Evolutionary conservation across 2,113 vertebrate genomes (phyloP).

Genomic region (Zosterops japonicus): DNA sequence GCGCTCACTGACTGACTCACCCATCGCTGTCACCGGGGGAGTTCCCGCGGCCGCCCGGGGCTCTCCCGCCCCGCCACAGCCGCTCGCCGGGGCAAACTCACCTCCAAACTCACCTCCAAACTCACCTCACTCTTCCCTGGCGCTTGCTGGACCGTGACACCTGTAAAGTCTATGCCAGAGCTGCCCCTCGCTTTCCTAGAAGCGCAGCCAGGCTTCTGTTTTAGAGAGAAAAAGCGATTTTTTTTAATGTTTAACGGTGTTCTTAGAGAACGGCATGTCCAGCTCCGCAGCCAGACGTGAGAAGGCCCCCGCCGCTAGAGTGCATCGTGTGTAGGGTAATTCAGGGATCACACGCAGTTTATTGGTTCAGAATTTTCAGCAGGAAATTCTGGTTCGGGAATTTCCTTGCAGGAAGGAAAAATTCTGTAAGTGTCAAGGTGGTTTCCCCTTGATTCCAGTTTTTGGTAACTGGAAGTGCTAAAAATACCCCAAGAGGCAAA

Average conservation of each 20-base stretch:
- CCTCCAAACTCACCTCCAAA: rapidly evolving
- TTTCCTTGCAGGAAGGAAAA: neutral
- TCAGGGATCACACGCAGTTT: rapidly evolving
- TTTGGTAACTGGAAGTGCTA: neutral
- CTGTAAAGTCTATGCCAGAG: neutral
- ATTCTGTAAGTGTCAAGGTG: neutral
- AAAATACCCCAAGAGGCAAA: neutral
- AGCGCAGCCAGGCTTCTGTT: neutral
- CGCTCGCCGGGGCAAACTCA: rapidly evolving
- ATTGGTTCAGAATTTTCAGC: neutral
- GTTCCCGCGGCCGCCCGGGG: neutral
- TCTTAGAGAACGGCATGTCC: neutral
- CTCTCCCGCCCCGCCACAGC: neutral
- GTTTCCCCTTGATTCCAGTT: neutral
- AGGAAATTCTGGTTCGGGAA: neutral
- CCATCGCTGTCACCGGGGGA: neutral
- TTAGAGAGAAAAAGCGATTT: neutral
- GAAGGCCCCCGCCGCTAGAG: neutral
- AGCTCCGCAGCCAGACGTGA: rapidly evolving
- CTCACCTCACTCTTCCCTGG: neutral
- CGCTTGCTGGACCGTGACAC: rapidly evolving
- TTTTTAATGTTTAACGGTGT: neutral
- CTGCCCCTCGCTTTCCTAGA: neutral
- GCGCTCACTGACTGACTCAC: neutral
- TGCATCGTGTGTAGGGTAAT: neutral